Conservation (phyloP, 2,888 invertebrate genomes). For the Lathronympha strigana region DNA sequence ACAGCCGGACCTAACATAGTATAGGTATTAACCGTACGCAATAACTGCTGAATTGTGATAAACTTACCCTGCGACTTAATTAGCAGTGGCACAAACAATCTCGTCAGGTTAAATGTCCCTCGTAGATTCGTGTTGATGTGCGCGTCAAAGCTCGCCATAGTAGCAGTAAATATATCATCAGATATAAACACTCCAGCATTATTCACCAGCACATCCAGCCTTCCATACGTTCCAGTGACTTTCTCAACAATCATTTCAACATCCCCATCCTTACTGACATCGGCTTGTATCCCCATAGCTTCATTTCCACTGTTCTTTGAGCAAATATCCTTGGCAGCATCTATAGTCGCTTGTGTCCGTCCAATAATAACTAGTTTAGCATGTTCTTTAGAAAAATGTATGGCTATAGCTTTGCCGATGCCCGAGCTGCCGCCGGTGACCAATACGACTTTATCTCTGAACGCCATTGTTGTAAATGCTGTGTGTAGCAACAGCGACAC, state of each 20-base stretch:
- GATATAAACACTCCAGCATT: conserved; percentile 90
- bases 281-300: conserved; percentile 83
- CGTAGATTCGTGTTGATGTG: conserved; percentile 92
- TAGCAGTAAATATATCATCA: conserved; percentile 90
- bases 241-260: conserved; percentile 85
- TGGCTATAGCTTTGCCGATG: conserved; percentile 41
- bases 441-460: conserved; percentile 41
- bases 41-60: background rate
- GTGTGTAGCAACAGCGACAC: background rate
- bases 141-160: conserved; percentile 90
- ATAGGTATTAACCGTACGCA: no score
- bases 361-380: conserved; percentile 42
- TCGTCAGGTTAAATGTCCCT: conserved; percentile 88
- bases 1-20: no score
- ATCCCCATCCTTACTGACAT: conserved; percentile 86
- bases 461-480: conserved; percentile 36
- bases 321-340: conserved; percentile 41
- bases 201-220: conserved; percentile 89
- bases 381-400: conserved; percentile 42
- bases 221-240: conserved; percentile 86
- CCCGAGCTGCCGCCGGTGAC: conserved; percentile 44
- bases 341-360: conserved; percentile 29
- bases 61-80: conserved; percentile 80
- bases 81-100: conserved; percentile 91
- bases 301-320: conserved; percentile 49